Percentiles rank a stretch among this genome's conserved stretches.
phyloP scores from a whole-genome alignment of 2,113 vertebrate genomes.

The Corynorhinus townsendii region DNA sequence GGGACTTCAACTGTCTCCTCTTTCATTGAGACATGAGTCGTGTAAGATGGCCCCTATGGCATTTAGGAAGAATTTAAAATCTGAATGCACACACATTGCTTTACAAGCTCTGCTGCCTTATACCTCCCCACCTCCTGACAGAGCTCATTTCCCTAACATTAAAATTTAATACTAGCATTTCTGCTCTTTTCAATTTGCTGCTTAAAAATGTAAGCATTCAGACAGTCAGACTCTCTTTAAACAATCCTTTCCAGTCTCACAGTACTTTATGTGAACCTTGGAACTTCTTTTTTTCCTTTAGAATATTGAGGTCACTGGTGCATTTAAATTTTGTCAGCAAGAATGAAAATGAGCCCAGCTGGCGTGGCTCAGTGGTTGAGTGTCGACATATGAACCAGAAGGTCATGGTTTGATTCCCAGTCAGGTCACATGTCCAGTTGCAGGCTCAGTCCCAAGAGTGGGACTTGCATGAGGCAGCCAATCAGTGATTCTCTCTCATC shows the following conservation, averaged over 20 bases:
- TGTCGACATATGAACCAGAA: no score
- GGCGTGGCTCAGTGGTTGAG: no score
- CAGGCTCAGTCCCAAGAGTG: no score
- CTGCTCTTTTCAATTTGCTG: conserved; percentile 45
- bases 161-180: conserved; percentile 50
- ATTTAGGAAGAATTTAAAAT: conserved; percentile 50
- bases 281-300: background rate
- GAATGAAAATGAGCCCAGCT: background rate
- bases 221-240: background rate
- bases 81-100: conserved; percentile 25
- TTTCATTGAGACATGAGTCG: conserved; percentile 14
- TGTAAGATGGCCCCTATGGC: conserved; percentile 42
- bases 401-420: no score
- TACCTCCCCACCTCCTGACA: conserved; percentile 42
- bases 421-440: no score
- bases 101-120: background rate
- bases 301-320: background rate
- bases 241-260: background rate
- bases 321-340: background rate
- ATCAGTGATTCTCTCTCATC: no score
- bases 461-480: no score
- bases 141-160: conserved; percentile 63
- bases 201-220: conserved; percentile 56
- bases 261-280: background rate
- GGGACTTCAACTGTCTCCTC: conserved; percentile 15